Conservation (phyloP, 2,888 invertebrate genomes). For the Metalampra italica region DNA sequence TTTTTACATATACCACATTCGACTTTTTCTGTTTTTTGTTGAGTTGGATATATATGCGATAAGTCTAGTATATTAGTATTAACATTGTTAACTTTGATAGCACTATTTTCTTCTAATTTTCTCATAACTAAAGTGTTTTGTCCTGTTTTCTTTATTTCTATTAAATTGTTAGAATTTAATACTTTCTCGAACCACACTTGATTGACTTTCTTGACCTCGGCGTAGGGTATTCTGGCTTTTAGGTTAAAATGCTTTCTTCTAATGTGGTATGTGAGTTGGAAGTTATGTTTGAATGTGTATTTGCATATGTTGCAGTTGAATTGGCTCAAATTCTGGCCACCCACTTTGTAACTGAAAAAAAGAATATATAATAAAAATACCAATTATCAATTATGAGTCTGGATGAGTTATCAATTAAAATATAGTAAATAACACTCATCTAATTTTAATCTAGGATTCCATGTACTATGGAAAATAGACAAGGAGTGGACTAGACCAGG, state of each 20-base stretch:
- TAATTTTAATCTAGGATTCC: too few species aligned
- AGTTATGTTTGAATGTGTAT: constrained; percentile 17
- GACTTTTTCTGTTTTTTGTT: not conserved
- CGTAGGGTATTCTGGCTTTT: constrained; percentile 22
- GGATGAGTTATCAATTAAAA: too few species aligned
- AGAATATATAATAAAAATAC: not conserved
- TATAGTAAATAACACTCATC: too few species aligned
- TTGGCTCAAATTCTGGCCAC: not conserved
- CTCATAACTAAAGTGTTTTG: constrained; percentile 36
- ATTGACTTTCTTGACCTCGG: constrained; percentile 36
- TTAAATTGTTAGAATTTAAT: constrained; percentile 31
- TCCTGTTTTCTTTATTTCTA: constrained; percentile 45
- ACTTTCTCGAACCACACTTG: constrained; percentile 56
- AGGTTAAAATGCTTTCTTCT: constrained; percentile 45
- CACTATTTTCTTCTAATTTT: constrained; percentile 23
- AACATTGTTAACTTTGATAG: constrained; percentile 24
- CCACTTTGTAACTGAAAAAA: constrained; percentile 6
- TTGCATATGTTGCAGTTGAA: constrained; percentile 35
- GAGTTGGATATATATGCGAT: constrained; percentile 23
- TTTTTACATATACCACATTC: constrained; percentile 19
- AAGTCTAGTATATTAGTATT: constrained; percentile 27
- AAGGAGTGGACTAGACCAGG: too few species aligned
- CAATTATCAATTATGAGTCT: too few species aligned
- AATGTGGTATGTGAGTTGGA: constrained; percentile 38
- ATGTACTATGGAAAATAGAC: too few species aligned